phyloP scores from a whole-genome alignment of 2,888 invertebrate species.

The Pachycephus smyrnensis region DNA sequence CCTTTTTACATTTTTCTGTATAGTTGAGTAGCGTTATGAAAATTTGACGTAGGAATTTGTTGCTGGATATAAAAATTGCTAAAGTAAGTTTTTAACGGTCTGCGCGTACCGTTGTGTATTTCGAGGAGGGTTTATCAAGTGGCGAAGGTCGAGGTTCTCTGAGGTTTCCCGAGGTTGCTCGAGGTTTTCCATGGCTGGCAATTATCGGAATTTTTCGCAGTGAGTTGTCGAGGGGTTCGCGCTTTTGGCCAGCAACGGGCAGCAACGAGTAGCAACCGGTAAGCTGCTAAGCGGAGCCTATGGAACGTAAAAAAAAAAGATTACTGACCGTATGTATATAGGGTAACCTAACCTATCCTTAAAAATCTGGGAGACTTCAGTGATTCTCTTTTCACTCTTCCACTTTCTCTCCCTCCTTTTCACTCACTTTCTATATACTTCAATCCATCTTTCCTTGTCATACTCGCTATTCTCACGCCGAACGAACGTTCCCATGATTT shows the following conservation, averaged over 20 bases:
- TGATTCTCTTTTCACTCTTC: neutral
- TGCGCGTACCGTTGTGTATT: conserved; percentile 7
- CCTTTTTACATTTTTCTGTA: neutral
- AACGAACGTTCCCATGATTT: conserved; percentile 18
- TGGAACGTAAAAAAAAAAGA: conserved; percentile 19
- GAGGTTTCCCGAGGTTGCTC: neutral
- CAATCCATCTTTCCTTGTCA: too few relatives aligned
- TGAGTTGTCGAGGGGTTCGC: conserved; percentile 15
- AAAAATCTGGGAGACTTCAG: neutral
- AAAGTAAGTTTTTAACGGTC: conserved; percentile 11
- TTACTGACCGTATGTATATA: conserved; percentile 24
- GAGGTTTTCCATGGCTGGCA: conserved; percentile 9
- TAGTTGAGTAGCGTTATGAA: neutral
- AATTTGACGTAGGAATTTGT: too few relatives aligned
- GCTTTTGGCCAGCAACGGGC: neutral
- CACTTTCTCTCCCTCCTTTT: neutral
- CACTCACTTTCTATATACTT: too few relatives aligned
- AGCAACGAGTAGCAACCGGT: conserved; percentile 4
- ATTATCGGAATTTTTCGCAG: conserved; percentile 32
- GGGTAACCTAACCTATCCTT: neutral
- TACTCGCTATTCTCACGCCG: too few relatives aligned
- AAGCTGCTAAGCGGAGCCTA: conserved; percentile 23
- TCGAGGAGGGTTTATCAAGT: conserved; percentile 22
- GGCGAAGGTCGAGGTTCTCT: conserved; percentile 11
- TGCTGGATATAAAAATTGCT: neutral